These are phyloP conservation scores for Dissostichus mawsoni DNA, from an alignment of 2,113 vertebrate genomes.

Conservation along the genomic window DNA sequence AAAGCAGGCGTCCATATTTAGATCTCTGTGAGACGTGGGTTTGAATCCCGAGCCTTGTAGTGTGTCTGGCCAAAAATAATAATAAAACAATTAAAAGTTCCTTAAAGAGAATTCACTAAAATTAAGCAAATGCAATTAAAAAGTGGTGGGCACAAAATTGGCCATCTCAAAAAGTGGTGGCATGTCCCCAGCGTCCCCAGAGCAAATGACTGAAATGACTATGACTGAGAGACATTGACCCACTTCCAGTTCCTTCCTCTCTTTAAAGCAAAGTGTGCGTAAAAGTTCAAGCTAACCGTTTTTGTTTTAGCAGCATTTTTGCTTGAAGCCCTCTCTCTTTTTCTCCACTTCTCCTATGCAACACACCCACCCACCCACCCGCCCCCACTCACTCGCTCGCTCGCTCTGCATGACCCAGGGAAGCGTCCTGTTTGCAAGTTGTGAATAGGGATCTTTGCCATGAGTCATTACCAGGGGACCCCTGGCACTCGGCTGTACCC, in stretches of 20 bases:
- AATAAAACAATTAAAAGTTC: no score
- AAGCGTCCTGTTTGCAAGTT: slow-evolving; percentile 57
- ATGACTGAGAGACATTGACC: slow-evolving; percentile 78
- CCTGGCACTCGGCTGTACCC: slow-evolving; percentile 71
- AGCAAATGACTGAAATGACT: no score
- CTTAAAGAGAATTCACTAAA: no score
- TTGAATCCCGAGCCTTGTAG: no score
- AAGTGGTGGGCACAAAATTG: no score
- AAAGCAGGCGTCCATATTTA: no score
- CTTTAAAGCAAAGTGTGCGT: slow-evolving; percentile 28
- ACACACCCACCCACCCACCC: slow-evolving; percentile 2
- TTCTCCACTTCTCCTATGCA: slow-evolving; percentile 3
- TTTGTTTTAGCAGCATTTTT: slow-evolving; percentile 67
- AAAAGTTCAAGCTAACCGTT: slow-evolving; percentile 62
- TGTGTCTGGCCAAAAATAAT: no score
- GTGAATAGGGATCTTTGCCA: slow-evolving; percentile 73
- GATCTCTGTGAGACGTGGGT: no score
- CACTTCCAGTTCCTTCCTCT: slow-evolving; percentile 79
- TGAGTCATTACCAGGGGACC: slow-evolving; percentile 73
- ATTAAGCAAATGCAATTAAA: no score
- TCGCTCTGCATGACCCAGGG: slow-evolving; percentile 33
- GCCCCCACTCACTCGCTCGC: neutral
- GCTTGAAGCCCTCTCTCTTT: neutral
- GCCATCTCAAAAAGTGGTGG: no score
- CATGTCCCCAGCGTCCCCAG: no score